Percentiles rank a stretch among this genome's conserved stretches.
Conservation (phyloP, 2,113 vertebrate species). For the Hipposideros armiger region DNA sequence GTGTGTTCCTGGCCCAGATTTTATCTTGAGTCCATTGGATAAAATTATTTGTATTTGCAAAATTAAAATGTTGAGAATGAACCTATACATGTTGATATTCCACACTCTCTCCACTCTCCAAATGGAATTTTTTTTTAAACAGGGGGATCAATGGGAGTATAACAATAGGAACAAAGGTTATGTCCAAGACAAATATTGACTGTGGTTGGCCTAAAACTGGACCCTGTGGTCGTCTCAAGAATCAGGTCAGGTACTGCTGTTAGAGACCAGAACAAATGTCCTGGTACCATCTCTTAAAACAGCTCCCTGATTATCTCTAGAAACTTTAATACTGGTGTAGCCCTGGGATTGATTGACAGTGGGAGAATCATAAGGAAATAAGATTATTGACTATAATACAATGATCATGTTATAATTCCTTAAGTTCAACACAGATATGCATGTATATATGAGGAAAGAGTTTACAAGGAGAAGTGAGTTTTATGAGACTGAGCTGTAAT, state of each 20-base stretch:
- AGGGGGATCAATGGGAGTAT: background rate
- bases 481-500: background rate
- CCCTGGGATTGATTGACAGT: background rate
- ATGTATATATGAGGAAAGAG: background rate
- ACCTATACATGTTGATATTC: background rate
- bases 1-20: background rate
- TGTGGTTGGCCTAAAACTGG: background rate
- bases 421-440: background rate
- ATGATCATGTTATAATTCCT: background rate
- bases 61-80: slow-evolving; percentile 5
- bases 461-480: background rate
- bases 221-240: background rate
- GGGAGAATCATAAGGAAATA: background rate
- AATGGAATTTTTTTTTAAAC: background rate
- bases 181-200: slow-evolving; percentile 17
- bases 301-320: background rate
- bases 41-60: slow-evolving; percentile 12
- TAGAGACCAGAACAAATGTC: background rate
- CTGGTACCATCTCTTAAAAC: background rate
- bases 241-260: background rate
- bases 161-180: background rate
- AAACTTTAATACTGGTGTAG: background rate
- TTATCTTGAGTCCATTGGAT: background rate
- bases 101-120: background rate
- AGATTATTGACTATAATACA: background rate